phyloP scores from a whole-genome alignment of 2,113 vertebrate species.

The Oncorhynchus nerka region DNA sequence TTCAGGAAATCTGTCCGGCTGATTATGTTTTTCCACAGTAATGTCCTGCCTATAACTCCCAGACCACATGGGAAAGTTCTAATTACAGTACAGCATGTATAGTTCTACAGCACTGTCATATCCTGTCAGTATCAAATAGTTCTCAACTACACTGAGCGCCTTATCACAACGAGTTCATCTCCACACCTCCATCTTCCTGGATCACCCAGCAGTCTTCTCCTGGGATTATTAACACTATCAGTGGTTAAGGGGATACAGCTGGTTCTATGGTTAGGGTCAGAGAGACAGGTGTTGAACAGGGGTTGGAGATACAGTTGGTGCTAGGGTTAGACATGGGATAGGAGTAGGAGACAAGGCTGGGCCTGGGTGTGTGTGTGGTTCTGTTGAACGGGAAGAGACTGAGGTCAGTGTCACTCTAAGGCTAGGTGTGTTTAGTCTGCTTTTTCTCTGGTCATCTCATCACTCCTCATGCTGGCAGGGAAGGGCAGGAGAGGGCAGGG shows the following conservation, averaged over 20 bases:
- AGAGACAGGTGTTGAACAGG: neutral
- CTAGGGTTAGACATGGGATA: neutral
- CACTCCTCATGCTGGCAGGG: neutral
- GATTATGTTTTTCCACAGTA: neutral
- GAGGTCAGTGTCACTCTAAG: neutral
- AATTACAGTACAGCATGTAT: neutral
- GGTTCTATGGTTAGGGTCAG: neutral
- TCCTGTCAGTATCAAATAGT: neutral
- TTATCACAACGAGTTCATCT: neutral
- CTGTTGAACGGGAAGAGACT: constrained; percentile 15
- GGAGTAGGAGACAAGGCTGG: no score
- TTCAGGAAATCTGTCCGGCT: neutral
- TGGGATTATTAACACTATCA: no score
- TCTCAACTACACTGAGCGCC: neutral
- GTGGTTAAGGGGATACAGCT: no score
- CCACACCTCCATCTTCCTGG: neutral
- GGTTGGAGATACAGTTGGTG: constrained; percentile 10
- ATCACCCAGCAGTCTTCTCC: no score
- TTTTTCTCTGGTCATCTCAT: constrained; percentile 11
- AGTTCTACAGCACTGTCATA: neutral
- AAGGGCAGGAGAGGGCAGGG: neutral
- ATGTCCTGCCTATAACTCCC: neutral
- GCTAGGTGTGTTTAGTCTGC: constrained; percentile 43
- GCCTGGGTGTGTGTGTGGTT: constrained; percentile 5
- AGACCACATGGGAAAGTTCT: neutral